Evolutionary conservation across 2,888 invertebrate genomes (phyloP), one percentile per base, ranked within the genome.

Genomic region (Leucophenga montana): DNA sequence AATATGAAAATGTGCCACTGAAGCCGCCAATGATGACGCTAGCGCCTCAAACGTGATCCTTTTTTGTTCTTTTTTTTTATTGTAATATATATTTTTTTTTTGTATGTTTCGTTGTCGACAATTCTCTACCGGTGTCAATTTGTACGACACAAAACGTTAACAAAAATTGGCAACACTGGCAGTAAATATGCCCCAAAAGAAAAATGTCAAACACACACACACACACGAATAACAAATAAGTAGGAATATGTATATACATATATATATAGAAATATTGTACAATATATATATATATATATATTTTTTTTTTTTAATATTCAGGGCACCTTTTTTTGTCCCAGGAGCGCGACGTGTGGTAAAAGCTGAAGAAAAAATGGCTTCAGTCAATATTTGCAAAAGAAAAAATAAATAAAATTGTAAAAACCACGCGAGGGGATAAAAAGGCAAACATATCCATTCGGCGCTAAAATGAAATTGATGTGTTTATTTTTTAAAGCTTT

Each of bases 151-250:
- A 57, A 54, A 54, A 57, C 22, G 31, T 67, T 46, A 48, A 59
- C 59, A 67, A 66, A 66, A 67, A 67, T 67, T 76, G 77, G 76
- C 77, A 77, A 77, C 77, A 71, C 78, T 77, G 81, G 83, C 83
- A 81, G 27, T 57, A 27, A 57, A 57, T 57, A 8, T 57, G 22
- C 57, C 61, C 61, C 61, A 61, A 61, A 61, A 61, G 13, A 27
- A 57, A 57, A 57, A 22, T n/a, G 18, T 8, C 57, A 57, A 54
- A 54, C 54, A 54, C 54, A 22, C 18, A 54, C 54, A 18, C 8
- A 54, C 20, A 16, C 8, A 4, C 16, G 16, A 20, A 33, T 8
- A 33, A 48, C 48, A 48, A 13, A 48, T 48, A 48, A n/a, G 48
- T 48, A 48, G 4, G 48, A n/a, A n/a, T n/a, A n/a, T n/a, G n/a